These are phyloP conservation scores for Nibea albiflora DNA, from an alignment of 2,113 vertebrate genomes.

Conservation along the genomic window DNA sequence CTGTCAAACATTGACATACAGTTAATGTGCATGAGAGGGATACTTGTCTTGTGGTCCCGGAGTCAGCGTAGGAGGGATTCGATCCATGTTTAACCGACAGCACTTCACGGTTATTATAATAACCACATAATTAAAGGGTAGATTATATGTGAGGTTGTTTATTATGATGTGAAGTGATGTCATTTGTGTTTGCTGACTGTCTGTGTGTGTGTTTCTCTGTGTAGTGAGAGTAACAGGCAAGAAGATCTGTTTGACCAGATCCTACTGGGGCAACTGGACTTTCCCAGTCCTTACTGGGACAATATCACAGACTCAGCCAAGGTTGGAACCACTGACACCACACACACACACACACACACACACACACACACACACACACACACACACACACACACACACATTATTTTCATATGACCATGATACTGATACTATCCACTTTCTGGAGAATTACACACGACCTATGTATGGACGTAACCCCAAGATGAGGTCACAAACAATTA, in stretches of 20 bases:
- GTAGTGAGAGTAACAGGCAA: constrained; percentile 94
- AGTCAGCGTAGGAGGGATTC: neutral
- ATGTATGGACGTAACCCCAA: neutral
- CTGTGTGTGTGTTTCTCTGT: constrained; percentile 24
- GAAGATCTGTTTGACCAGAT: constrained; percentile 99
- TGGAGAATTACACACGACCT: neutral
- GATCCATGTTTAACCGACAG: neutral
- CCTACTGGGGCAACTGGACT: constrained; percentile 92
- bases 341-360: constrained; percentile 5
- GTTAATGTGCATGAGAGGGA: neutral
- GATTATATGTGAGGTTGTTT: no score
- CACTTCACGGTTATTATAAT: constrained; percentile 2
- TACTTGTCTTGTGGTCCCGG: neutral
- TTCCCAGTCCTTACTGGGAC: constrained; percentile 98
- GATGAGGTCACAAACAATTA: neutral
- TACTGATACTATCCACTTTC: neutral
- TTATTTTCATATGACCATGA: neutral
- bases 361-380: constrained; percentile 11
- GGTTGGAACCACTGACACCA: constrained; percentile 80
- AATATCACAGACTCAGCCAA: constrained; percentile 95
- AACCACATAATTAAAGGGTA: neutral
- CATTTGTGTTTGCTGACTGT: neutral
- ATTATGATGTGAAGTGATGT: neutral
- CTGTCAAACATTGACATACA: neutral
- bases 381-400: neutral